Evolutionary conservation across 2,113 vertebrate species (phyloP).

Genomic region (Microtus richardsoni): DNA sequence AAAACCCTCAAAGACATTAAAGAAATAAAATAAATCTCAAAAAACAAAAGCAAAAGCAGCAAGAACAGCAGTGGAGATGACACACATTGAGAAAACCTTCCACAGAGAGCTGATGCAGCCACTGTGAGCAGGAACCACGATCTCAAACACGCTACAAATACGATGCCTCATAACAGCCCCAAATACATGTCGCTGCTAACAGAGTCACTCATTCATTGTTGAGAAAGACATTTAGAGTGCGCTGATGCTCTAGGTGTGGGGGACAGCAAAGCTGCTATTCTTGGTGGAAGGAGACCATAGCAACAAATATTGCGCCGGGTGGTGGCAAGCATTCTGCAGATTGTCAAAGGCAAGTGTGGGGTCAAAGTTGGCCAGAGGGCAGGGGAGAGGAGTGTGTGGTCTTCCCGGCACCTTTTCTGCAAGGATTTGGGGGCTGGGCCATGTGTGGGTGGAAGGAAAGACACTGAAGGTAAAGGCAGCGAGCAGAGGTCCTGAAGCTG

Average conservation of each 20-base stretch:
- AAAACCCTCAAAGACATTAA: neutral
- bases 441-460: neutral
- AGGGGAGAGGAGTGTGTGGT: neutral
- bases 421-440: neutral
- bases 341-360: neutral
- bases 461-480: neutral
- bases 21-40: neutral
- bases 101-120: neutral
- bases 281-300: neutral
- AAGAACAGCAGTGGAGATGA: neutral
- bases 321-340: neutral
- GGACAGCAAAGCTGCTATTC: neutral
- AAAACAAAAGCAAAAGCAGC: neutral
- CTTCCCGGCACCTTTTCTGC: neutral
- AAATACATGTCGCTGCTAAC: neutral
- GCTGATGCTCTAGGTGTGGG: neutral
- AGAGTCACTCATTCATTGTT: no score
- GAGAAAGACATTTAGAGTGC: neutral
- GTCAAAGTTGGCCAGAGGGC: neutral
- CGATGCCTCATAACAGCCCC: accelerated
- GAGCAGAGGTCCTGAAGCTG: neutral
- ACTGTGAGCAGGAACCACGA: accelerated
- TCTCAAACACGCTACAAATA: neutral
- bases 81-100: neutral
- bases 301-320: neutral